A percentile compares a stretch with the other conserved stretches of the same genome.
These are phyloP conservation scores for Ophion obscuratus DNA, from an alignment of 2,888 invertebrate genomes.

Conservation along the genomic window DNA sequence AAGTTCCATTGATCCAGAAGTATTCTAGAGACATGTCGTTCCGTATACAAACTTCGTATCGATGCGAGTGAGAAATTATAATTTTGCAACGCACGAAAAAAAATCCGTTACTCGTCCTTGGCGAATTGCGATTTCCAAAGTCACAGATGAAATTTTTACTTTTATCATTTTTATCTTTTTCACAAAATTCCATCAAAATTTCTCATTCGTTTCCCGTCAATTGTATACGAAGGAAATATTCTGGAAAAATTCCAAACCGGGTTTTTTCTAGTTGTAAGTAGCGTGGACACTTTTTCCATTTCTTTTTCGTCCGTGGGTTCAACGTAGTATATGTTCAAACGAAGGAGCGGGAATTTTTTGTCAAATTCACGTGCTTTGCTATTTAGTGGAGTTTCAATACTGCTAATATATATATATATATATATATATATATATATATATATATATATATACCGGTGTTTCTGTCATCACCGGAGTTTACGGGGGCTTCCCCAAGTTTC, in stretches of 20 bases:
- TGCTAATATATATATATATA: background rate
- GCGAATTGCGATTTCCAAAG: background rate
- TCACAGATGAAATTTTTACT: background rate
- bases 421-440: too few species aligned
- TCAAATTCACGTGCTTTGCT: conserved; percentile 55
- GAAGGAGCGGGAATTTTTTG: conserved; percentile 3
- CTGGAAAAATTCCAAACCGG: conserved; percentile 11
- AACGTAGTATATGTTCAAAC: conserved; percentile 24
- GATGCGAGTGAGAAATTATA: background rate
- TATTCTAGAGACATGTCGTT: conserved; percentile 11
- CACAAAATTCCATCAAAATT: conserved; percentile 1
- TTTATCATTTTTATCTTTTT: background rate
- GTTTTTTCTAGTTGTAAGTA: conserved; percentile 1
- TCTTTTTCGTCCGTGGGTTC: conserved; percentile 21
- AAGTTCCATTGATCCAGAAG: background rate
- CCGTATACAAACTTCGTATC: conserved; percentile 7
- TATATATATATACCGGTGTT: conserved; percentile 11
- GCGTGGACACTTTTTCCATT: background rate
- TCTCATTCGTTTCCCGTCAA: conserved; percentile 20
- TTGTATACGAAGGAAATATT: conserved; percentile 20
- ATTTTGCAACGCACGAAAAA: background rate
- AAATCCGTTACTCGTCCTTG: background rate
- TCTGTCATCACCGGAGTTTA: conserved; percentile 34
- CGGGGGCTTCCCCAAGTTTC: conserved; percentile 22
- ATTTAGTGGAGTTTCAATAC: conserved; percentile 37